These are phyloP conservation scores for Phyllostomus discolor DNA, from an alignment of 2,113 vertebrate genomes.

Conservation along the genomic window DNA sequence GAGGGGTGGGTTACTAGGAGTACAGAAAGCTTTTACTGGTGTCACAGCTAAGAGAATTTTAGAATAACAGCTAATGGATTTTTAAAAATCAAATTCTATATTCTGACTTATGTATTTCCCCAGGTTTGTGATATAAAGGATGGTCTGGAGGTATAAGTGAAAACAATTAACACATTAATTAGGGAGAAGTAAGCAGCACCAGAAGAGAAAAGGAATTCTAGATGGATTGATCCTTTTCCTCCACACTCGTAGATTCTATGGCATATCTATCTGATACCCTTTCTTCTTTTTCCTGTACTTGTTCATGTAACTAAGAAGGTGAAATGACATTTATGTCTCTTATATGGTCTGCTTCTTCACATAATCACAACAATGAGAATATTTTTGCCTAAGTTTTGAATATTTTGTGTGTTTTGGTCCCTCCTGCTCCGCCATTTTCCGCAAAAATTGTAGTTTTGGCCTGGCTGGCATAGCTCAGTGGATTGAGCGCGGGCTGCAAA, in stretches of 20 bases:
- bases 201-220: background rate
- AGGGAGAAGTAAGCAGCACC: background rate
- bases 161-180: background rate
- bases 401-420: background rate
- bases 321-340: constrained; percentile 6
- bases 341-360: background rate
- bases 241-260: background rate
- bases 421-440: background rate
- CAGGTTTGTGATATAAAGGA: background rate
- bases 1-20: background rate
- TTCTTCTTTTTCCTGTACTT: background rate
- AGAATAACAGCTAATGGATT: background rate
- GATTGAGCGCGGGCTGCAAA: too few relatives aligned
- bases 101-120: background rate
- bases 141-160: background rate
- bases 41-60: background rate
- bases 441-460: background rate
- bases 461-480: too few relatives aligned
- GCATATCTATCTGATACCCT: background rate
- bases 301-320: background rate
- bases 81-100: background rate
- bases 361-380: background rate
- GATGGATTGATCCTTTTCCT: background rate
- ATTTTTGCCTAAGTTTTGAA: background rate
- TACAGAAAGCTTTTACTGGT: background rate